phyloP scores from a whole-genome alignment of 1,140 invertebrate genomes.

The Augochlora pura region DNA sequence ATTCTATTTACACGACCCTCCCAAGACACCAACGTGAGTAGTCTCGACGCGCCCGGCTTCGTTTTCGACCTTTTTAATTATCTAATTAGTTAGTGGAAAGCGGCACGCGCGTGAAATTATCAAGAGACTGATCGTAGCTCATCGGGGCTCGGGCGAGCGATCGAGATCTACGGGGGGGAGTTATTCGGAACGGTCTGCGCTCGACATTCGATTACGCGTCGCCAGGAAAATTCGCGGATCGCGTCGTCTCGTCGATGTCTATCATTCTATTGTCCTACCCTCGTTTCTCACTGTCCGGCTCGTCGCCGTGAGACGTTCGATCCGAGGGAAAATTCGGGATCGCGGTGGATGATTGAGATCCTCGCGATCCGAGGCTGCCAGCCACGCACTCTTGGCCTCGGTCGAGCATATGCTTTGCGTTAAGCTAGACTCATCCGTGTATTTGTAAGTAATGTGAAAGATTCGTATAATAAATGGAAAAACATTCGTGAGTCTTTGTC shows the following conservation, averaged over 20 bases:
- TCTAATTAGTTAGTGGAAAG: background rate
- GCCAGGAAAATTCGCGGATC: conserved; percentile 26
- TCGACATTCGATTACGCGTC: background rate
- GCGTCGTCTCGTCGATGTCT: conserved; percentile 21
- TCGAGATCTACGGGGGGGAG: background rate
- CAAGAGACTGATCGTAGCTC: conserved; percentile 26
- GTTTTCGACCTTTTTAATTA: background rate
- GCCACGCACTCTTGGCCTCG: conserved; percentile 60
- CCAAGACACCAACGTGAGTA: no score
- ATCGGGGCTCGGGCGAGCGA: background rate
- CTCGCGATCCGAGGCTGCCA: background rate
- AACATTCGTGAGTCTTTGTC: conserved; percentile 40
- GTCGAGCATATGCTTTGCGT: conserved; percentile 54
- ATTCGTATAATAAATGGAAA: conserved; percentile 55
- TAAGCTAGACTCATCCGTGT: conserved; percentile 64
- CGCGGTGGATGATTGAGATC: background rate
- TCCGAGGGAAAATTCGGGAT: background rate
- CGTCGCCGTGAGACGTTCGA: no score
- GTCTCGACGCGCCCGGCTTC: background rate
- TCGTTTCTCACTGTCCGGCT: background rate
- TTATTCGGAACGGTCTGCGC: background rate
- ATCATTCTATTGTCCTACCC: background rate
- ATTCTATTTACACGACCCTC: no score
- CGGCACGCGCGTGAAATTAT: background rate
- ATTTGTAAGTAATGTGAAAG: conserved; percentile 66